These are phyloP conservation scores for Nibea coibor DNA, from an alignment of 2,113 vertebrate genomes.

Conservation along the genomic window DNA sequence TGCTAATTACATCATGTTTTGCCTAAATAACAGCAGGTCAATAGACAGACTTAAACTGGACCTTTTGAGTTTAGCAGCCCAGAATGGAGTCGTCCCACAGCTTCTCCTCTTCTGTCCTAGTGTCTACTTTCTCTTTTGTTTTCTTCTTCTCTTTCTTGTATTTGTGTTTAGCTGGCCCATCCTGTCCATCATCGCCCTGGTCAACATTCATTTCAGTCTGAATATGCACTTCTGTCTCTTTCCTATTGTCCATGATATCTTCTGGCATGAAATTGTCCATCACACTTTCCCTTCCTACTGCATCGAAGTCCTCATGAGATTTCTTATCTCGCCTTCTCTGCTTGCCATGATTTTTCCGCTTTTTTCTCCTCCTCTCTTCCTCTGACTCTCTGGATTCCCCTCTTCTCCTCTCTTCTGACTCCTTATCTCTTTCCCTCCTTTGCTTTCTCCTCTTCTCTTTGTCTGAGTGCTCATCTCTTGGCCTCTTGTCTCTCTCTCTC, in stretches of 20 bases:
- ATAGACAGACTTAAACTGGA: background rate
- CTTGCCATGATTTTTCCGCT: conserved; percentile 26
- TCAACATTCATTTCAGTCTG: conserved; percentile 44
- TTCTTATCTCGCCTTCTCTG: conserved; percentile 27
- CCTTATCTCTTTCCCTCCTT: conserved; percentile 34
- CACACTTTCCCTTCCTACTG: conserved; percentile 6
- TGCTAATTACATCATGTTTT: background rate
- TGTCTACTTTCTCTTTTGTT: conserved; percentile 74
- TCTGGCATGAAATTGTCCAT: conserved; percentile 24
- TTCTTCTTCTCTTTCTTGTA: conserved; percentile 85
- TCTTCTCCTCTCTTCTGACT: conserved; percentile 63
- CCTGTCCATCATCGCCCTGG: conserved; percentile 71
- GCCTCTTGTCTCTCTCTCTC: conserved; percentile 49
- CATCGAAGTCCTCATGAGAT: conserved; percentile 19
- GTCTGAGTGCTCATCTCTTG: conserved; percentile 39
- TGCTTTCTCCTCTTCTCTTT: conserved; percentile 57
- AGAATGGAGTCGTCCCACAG: conserved; percentile 91
- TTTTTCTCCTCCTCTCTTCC: conserved; percentile 56
- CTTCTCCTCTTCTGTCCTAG: conserved; percentile 89
- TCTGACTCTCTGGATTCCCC: conserved; percentile 52
- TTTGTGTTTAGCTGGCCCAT: conserved; percentile 76
- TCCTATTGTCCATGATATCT: conserved; percentile 34
- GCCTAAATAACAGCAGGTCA: conserved; percentile 7
- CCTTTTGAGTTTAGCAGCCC: conserved; percentile 75
- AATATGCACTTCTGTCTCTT: conserved; percentile 54